Conservation (phyloP, 2,888 invertebrate species). For the Carcina quercana region DNA sequence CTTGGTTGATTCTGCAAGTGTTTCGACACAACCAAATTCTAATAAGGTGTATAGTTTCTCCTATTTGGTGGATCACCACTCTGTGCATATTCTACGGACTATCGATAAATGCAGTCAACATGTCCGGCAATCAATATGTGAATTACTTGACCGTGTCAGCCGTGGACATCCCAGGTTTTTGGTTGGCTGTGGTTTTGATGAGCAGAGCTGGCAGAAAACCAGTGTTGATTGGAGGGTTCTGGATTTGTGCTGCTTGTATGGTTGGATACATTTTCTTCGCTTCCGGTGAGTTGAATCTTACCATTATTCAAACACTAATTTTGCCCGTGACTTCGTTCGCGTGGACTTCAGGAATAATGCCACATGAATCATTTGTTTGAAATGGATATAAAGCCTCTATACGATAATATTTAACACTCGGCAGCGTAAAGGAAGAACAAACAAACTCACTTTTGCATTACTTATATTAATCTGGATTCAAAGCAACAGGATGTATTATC, state of each 20-base stretch:
- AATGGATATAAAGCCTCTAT: too few species aligned
- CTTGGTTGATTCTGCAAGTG: conserved; percentile 42
- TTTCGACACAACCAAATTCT: conserved; percentile 38
- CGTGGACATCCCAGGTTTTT: conserved; percentile 81
- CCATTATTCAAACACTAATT: too few species aligned
- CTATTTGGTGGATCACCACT: conserved; percentile 78
- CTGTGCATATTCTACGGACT: conserved; percentile 80
- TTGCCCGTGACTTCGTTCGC: too few species aligned
- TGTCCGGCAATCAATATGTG: conserved; percentile 77
- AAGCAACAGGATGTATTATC: too few species aligned
- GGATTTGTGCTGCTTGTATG: conserved; percentile 74
- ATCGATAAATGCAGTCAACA: conserved; percentile 76
- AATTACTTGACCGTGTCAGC: conserved; percentile 76
- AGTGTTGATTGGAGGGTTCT: conserved; percentile 70
- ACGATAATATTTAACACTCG: too few species aligned
- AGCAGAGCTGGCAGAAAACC: conserved; percentile 74
- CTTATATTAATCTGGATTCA: too few species aligned
- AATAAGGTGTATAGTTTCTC: conserved; percentile 32
- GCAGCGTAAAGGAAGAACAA: too few species aligned
- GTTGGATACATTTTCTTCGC: conserved; percentile 65
- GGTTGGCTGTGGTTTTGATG: conserved; percentile 74
- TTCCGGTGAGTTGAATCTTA: too few species aligned
- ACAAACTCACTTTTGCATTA: conserved; percentile 3
- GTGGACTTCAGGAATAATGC: too few species aligned
- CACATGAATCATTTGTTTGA: too few species aligned